Evolutionary conservation across 2,113 vertebrate species (phyloP).

Genomic region (Eonycteris spelaea): DNA sequence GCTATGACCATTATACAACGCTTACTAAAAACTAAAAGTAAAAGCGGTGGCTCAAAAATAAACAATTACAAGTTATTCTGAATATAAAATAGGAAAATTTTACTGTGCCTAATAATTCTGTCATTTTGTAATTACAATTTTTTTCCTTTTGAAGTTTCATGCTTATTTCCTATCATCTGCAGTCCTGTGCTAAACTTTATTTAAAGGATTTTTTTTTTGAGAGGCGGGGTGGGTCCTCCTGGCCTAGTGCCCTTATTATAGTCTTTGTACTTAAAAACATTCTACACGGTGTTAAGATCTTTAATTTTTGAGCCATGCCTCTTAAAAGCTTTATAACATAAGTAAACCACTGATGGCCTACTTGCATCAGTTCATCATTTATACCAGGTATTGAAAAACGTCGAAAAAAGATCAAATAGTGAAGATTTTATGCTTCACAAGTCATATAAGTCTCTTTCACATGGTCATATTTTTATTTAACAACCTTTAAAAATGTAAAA

Average conservation of each 20-base stretch:
- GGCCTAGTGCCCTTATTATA: not conserved
- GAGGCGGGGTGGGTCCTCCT: not conserved
- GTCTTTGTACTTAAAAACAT: not conserved
- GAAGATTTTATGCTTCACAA: not conserved
- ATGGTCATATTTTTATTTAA: not conserved
- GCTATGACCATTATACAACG: not conserved
- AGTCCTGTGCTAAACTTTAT: not conserved
- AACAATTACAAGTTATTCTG: not conserved
- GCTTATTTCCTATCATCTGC: not conserved
- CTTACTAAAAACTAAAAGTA: not conserved
- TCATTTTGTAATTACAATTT: not conserved
- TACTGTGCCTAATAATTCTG: not conserved
- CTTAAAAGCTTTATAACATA: not conserved
- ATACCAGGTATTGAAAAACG: not conserved
- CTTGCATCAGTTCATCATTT: not conserved
- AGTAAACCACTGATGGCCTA: not conserved
- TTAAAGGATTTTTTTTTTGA: not conserved
- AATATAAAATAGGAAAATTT: not conserved
- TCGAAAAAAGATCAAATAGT: not conserved
- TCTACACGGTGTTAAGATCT: not conserved
- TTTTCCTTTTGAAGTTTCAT: constrained; percentile 4
- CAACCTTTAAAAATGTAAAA: constrained; percentile 37
- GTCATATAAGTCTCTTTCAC: not conserved
- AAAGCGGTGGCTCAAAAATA: not conserved
- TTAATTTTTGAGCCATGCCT: not conserved